Base-by-base conservation (phyloP, 2,113 vertebrate species). In the Pimephales promelas region DNA sequence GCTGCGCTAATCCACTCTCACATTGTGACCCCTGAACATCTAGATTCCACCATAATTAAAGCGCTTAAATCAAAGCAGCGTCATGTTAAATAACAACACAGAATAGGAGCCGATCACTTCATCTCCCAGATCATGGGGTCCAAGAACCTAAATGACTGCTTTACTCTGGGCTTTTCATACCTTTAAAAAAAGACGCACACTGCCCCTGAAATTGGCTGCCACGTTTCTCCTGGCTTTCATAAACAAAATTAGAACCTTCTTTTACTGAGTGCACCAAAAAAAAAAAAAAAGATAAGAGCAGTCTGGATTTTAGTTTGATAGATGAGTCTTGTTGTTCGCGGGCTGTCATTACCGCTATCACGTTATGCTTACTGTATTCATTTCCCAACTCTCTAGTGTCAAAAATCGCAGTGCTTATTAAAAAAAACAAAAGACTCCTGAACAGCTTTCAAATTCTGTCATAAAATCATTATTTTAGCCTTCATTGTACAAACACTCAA, bases 341-440 rank as follows among this genome's bases (percentile, higher is more conserved):
- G 85, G 83, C 62, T 70, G 85, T 90, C 90, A 87, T 83, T 87
- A 88, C 81, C 77, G 71, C 82, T 80, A 68, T 85, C 71, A 66
- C 87, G 81, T 86, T 75, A 79, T 54, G 87, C 88, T 88, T 86
- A 86, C 85, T 86, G n/a, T 82, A 87, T 89, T 88, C 84, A 83
- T 86, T 79, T 82, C 47, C 31, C 43, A 49, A 79, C 82, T 77
- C 71, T 54, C 77, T 87, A 80, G 47, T 45, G 56, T 81, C 79
- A 86, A 52, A 61, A 76, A 66, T n/a, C 62, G 54, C 31, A 22
- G 14, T 5, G 57, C 73, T 73, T 83, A 78, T 87, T 84, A 82
- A 54, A 54, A 54, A 54, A 14, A 72, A 61, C 47, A 84, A 78
- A 62, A 72, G 2, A 77, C 31, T 75, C 28, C 10, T 3, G 11